Percentiles rank a stretch among this genome's conserved stretches.
phyloP scores from a whole-genome alignment of 2,113 vertebrate species.

The Poecile atricapillus region DNA sequence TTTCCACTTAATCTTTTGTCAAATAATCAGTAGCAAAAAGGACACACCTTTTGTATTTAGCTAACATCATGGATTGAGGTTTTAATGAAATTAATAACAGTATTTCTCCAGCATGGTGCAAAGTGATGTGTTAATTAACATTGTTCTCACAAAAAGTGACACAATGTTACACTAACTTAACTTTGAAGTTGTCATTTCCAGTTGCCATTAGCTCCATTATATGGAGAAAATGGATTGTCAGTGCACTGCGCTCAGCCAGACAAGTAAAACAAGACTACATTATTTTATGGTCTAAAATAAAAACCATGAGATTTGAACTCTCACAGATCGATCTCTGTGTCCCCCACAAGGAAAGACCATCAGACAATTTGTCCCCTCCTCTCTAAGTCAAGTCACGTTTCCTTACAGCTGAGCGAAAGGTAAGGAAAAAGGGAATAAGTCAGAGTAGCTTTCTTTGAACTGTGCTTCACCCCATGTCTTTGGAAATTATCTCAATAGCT shows the following conservation, averaged over 20 bases:
- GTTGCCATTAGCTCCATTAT: neutral
- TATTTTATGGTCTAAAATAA: neutral
- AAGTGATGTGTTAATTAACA: constrained; percentile 59
- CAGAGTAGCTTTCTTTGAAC: neutral
- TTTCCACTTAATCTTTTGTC: constrained; percentile 53
- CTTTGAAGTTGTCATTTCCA: constrained; percentile 43
- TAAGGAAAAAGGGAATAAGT: neutral
- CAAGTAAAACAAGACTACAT: neutral
- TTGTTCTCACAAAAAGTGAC: constrained; percentile 29
- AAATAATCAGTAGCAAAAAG: constrained; percentile 47
- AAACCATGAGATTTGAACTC: neutral
- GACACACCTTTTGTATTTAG: constrained; percentile 57
- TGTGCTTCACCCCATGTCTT: neutral
- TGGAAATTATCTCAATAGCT: neutral
- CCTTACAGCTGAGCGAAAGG: neutral
- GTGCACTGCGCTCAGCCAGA: neutral
- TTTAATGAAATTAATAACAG: constrained; percentile 49
- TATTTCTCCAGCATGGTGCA: constrained; percentile 2
- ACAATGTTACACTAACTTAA: constrained; percentile 10
- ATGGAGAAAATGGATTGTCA: neutral
- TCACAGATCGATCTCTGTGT: neutral
- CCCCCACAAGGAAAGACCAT: neutral
- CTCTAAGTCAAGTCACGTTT: neutral
- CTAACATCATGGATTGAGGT: neutral
- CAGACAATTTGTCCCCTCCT: neutral